Evolutionary conservation across 2,888 invertebrate genomes (phyloP), one percentile per base, ranked within the genome.

Genomic region (Argyresthia albistria): DNA sequence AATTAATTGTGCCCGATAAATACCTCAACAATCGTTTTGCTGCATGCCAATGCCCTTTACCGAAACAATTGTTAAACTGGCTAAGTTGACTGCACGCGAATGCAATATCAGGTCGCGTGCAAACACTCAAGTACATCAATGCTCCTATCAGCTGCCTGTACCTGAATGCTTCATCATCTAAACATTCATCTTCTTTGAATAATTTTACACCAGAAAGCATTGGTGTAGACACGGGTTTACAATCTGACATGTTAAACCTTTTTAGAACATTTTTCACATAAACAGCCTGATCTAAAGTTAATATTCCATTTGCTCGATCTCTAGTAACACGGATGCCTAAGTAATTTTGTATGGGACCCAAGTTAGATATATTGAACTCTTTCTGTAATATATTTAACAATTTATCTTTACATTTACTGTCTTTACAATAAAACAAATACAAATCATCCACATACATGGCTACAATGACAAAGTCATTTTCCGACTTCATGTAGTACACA

Each of bases 21-120:
- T 58, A 58, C 11, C 55, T 25, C 35, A 58, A 16, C 0, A 57
- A 37, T 9, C 55, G 36, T 48, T 57, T 57, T 3, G 54, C 54
- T 12, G 53, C 36, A 6, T 53, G 50, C 54, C 57, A 57, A 15
- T 56, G 53, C 11, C 8, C 47, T 14, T 54, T 53, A 42, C 10
- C 9, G 35, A 46, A n/a, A 46, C 52, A 46, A n/a, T 54, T 47
- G 25, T 54, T 54, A 14, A 57, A 55, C 49, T 57, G 55, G 37
- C 55, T 57, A n/a, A 56, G 43, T 12, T 35, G 47, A 45, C 53
- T 52, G 4, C 47, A 47, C 14, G 54, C 39, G 46, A 51, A 39
- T 9, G 47, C 12, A n/a, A 57, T 55, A 39, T 57, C 55, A 14
- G 55, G 55, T 35, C 55, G 10, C 0, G 56, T 43, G n/a, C 50